Base-by-base conservation (phyloP, 2,113 vertebrate genomes). In the Rhea americana region DNA sequence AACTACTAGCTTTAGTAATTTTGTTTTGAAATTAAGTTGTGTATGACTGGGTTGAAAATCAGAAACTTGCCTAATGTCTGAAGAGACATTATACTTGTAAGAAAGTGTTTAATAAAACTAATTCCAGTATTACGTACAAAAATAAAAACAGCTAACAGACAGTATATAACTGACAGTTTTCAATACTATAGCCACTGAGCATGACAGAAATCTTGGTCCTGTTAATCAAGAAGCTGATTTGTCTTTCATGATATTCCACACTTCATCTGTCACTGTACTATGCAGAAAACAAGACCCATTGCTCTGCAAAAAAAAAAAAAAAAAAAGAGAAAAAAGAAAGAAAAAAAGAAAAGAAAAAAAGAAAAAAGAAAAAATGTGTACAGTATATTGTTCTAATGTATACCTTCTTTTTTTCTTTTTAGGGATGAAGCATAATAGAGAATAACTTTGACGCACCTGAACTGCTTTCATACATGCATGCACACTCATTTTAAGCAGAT, bases 1-100 rank as follows among this genome's bases (percentile, higher is more conserved):
- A 81, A 37, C 41, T 84, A 65, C 25, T 63, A 48, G 4, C 67
- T 78, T 63, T 39, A 59, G 55, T 51, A 74, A 43, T 77, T 71
- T 73, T 71, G 15, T 39, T 95, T 74, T 37, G n/a, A 85, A 87
- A 91, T 77, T 85, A 9, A 73, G 76, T 71, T 90, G 51, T 50
- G 8, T 50, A 61, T 71, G 43, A 86, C 25, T 12, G 24, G 35
- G 37, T 1, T 78, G 35, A 53, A 89, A 74, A 90, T 12, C 28
- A 91, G 71, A 71, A 91, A 78, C 7, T 13, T 2, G 9, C 12
- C 39, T 75, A 8, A 78, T 72, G 56, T 75, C 62, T 48, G 78
- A 71, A 66, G 45, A 0, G 0, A 58, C 35, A 35, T 65, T 61
- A 47, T 32, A 56, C 32, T 75, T 67, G 30, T 14, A 63, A 80